Evolutionary conservation across 2,797 vertebrate genomes (phyloP), one percentile per base, ranked within the genome.

Genomic region (Mormyrops attenuatus): DNA sequence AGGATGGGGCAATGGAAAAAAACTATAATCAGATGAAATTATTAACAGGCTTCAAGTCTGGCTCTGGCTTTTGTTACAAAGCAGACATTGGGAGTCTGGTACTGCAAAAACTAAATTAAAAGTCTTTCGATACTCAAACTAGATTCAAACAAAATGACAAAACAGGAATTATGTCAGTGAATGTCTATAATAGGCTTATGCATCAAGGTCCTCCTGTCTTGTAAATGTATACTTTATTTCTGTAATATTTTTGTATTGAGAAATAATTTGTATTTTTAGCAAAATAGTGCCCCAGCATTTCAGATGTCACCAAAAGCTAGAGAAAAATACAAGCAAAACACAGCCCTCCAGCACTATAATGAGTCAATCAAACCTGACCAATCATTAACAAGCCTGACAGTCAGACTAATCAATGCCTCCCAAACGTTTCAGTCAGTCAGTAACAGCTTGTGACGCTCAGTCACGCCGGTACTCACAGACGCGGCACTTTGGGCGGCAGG

Each of bases 391-490:
- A 38, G 85, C 85, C 50, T 85, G 84, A 34, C 47, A 85, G 49
- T 49, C 82, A 85, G n/a, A 17, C 2, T 77, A 50, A 47, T 53
- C 22, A 34, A 4, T 13, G 84, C 11, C 50, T 87, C 53, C 26
- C 26, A 52, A 38, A 87, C 30, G 22, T 49, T n/a, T n/a, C 30
- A 57, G 26, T 52, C 85, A 86, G 50, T 55, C 34, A 57, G 53
- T 20, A 4, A 57, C 30, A 87, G 50, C 52, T 17, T 44, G 2
- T 3, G 26, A 38, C 0, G 8, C 88, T 30, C 41, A 41, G 11
- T 38, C 5, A 17, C 0, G 7, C 34, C 52, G 11, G 73, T 90
- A 95, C 96, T 89, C 94, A 97, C 96, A 93, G 96, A 93, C 90
- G 94, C 93, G 85, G 91, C 94, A 89, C 95, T 93, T 0, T 94